phyloP scores from a whole-genome alignment of 2,113 vertebrate genomes.

The Callaeas wilsoni region DNA sequence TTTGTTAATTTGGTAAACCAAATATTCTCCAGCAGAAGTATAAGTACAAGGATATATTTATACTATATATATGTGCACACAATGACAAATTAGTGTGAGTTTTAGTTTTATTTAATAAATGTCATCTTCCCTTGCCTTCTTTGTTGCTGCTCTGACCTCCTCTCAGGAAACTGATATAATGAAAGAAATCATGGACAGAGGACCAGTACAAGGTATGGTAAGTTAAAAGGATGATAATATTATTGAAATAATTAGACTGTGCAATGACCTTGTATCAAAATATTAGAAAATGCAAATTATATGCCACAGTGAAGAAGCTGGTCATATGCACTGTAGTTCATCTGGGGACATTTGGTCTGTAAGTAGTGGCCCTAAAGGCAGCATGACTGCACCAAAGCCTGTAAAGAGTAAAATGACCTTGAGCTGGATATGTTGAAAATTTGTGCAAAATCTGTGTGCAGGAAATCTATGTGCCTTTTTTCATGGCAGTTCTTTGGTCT shows the following conservation, averaged over 20 bases:
- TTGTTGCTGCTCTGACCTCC: not conserved
- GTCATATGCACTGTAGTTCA: not conserved
- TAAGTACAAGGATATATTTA: not conserved
- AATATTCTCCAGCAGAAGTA: not conserved
- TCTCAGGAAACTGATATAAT: conserved; percentile 76
- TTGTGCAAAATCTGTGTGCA: not conserved
- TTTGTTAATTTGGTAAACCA: not conserved
- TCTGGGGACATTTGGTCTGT: not conserved
- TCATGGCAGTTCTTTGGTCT: not conserved
- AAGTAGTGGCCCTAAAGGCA: not conserved
- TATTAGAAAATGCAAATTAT: not conserved
- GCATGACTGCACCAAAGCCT: not conserved
- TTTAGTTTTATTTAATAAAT: not conserved
- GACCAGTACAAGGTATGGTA: conserved; percentile 78
- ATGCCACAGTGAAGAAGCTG: not conserved
- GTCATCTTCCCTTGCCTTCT: not conserved
- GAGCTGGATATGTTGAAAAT: not conserved
- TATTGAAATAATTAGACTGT: not conserved
- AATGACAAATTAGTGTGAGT: not conserved
- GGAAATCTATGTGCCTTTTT: not conserved
- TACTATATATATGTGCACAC: not conserved
- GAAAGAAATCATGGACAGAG: conserved; percentile 76
- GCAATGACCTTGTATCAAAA: not conserved
- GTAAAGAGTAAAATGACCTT: not conserved
- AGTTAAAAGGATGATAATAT: not conserved